Evolutionary conservation across 2,888 invertebrate species (phyloP).

Genomic region (Corbicula japonica): DNA sequence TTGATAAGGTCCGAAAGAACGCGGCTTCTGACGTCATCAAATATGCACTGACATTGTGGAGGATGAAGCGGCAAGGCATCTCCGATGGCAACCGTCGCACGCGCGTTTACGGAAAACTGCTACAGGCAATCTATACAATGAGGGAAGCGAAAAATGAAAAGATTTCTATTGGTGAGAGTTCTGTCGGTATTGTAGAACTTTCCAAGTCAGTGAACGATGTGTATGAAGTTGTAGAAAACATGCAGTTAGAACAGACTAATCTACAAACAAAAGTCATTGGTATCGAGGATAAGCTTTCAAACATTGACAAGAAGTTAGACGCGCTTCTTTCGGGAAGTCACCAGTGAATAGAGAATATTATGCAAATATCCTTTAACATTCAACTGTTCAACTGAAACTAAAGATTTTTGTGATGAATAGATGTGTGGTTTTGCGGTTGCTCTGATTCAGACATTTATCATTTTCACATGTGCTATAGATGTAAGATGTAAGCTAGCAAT

Average conservation of each 20-base stretch:
- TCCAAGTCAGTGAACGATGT: slow-evolving; percentile 75
- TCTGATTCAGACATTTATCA: too few relatives aligned
- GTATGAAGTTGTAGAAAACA: slow-evolving; percentile 67
- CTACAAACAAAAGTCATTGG: slow-evolving; percentile 65
- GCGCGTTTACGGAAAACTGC: slow-evolving; percentile 73
- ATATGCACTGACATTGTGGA: slow-evolving; percentile 76
- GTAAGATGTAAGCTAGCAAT: too few relatives aligned
- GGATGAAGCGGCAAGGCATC: slow-evolving; percentile 68
- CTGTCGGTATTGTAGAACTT: slow-evolving; percentile 77
- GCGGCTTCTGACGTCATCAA: slow-evolving; percentile 81
- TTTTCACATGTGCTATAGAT: too few relatives aligned
- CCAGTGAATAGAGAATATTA: too few relatives aligned
- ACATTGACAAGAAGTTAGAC: slow-evolving; percentile 74
- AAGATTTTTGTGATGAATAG: too few relatives aligned
- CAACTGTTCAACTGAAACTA: too few relatives aligned
- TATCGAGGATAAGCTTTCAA: slow-evolving; percentile 69
- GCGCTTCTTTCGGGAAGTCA: slow-evolving; percentile 29
- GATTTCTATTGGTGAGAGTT: slow-evolving; percentile 74
- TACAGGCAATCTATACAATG: slow-evolving; percentile 77
- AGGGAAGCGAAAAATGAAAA: slow-evolving; percentile 75
- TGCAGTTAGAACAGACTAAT: slow-evolving; percentile 70
- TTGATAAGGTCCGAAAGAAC: slow-evolving; percentile 76
- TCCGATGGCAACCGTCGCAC: slow-evolving; percentile 53
- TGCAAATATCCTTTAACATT: too few relatives aligned
- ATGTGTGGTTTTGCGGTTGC: too few relatives aligned